Evolutionary conservation across 2,797 vertebrate genomes (phyloP), one percentile per base, ranked within the genome.

Genomic region (Corythornis leucogaster): DNA sequence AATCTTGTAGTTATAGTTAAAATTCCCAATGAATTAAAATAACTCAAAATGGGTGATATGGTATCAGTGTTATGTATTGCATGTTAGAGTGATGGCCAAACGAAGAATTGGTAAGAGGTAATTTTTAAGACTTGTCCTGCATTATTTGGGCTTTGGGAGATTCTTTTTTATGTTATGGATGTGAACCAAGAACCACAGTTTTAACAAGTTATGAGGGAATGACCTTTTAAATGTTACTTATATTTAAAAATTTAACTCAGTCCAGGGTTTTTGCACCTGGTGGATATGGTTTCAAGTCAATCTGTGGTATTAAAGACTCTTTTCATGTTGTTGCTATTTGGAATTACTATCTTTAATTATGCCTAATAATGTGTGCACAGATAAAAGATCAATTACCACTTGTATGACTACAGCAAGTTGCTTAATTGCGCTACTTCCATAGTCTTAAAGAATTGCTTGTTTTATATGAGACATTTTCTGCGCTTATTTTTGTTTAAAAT

Each of bases 31-130:
- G 69, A 90, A 71, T 31, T 71, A 69, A 78, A 77, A 94, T 92
- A 93, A 95, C 93, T 93, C 90, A 91, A 76, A 93, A 66, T 11
- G 28, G 28, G 13, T 59, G 68, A 57, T 70, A 46, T 4, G 80
- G 79, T 80, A 86, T 83, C 90, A 90, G 51, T 35, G 45, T 92
- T 77, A 74, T 51, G 50, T 54, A 33, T 30, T 40, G 15, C 40
- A 10, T 45, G 18, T 80, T 88, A 93, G 93, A 94, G 51, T 74
- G 71, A 93, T 58, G 69, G 33, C 63, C 51, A 42, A 83, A 71
- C 54, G 57, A 42, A 42, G 43, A 74, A 53, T 73, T 4, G 2
- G 40, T 59, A 21, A 73, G 48, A 93, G 12, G n/a, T 81, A 59
- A 45, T 33, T 62, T 67, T 35, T 75, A 61, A 94, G 66, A 22